These are phyloP conservation scores for Galerucella nymphaeae DNA, from an alignment of 2,888 invertebrate species.

Conservation along the genomic window DNA sequence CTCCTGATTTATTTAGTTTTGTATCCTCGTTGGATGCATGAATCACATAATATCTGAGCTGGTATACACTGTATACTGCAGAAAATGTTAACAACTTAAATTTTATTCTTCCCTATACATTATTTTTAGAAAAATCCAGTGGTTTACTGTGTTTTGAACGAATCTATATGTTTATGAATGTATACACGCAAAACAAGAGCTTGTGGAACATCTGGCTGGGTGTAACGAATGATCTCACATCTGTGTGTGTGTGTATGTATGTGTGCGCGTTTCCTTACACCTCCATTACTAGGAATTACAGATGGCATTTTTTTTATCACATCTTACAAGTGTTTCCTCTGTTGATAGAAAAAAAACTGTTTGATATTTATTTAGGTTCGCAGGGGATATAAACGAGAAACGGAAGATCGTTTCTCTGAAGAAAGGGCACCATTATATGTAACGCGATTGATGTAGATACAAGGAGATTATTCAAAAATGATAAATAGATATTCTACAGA, in stretches of 20 bases:
- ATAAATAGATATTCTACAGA: no score
- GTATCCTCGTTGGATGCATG: no score
- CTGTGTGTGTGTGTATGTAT: slow-evolving; percentile 7
- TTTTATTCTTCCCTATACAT: not conserved
- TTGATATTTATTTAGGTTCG: not conserved
- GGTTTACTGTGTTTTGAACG: slow-evolving; percentile 9
- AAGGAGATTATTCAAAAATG: not conserved
- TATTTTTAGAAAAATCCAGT: not conserved
- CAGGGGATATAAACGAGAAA: not conserved
- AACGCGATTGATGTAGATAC: not conserved
- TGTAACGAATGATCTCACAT: slow-evolving; percentile 15
- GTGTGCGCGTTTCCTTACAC: slow-evolving; percentile 18
- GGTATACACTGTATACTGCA: no score
- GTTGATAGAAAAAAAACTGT: slow-evolving; percentile 10
- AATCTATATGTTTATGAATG: slow-evolving; percentile 9
- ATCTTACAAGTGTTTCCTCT: slow-evolving; percentile 20
- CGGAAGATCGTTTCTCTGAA: not conserved
- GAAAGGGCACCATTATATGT: not conserved
- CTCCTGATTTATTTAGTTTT: no score
- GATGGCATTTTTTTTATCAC: slow-evolving; percentile 16
- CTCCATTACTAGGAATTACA: slow-evolving; percentile 15
- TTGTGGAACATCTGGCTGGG: slow-evolving; percentile 9
- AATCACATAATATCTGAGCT: no score
- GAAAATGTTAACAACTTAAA: not conserved
- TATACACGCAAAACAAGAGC: slow-evolving; percentile 11